phyloP scores from a whole-genome alignment of 2,797 vertebrate species.

The Tapera naevia region DNA sequence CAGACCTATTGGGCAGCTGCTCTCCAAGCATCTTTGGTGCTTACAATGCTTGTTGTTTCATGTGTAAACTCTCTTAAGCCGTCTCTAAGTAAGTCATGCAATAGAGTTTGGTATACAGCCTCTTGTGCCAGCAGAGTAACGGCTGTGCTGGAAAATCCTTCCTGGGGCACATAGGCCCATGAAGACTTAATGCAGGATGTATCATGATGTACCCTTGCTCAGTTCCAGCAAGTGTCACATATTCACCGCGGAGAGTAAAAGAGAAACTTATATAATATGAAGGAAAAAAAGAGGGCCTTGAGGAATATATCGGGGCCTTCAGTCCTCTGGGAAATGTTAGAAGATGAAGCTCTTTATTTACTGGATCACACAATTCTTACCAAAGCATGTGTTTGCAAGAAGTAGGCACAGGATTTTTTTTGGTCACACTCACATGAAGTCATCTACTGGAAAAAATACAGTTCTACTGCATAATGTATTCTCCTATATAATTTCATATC shows the following conservation, averaged over 20 bases:
- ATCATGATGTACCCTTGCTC: not conserved
- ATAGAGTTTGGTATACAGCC: not conserved
- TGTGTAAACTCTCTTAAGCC: constrained; percentile 32
- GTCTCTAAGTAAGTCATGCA: constrained; percentile 38
- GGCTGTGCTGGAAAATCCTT: not conserved
- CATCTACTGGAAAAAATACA: not conserved
- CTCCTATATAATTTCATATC: not conserved
- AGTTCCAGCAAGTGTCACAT: not conserved
- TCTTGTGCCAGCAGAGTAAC: not conserved
- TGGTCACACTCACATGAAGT: not conserved
- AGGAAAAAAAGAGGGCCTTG: not conserved
- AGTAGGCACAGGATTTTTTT: not conserved
- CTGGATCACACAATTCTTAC: not conserved
- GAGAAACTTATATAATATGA: not conserved
- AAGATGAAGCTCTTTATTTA: not conserved
- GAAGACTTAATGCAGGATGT: not conserved
- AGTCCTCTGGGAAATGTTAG: not conserved
- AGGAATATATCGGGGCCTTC: rapidly evolving
- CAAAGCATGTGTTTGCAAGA: not conserved
- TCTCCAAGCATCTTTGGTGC: constrained; percentile 17
- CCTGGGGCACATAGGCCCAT: not conserved
- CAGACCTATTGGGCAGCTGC: not conserved
- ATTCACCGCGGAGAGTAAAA: not conserved
- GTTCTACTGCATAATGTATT: not conserved
- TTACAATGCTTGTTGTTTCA: constrained; percentile 7